Base-by-base conservation (phyloP, 2,797 vertebrate species). In the Lepilemur ruficaudatus region DNA sequence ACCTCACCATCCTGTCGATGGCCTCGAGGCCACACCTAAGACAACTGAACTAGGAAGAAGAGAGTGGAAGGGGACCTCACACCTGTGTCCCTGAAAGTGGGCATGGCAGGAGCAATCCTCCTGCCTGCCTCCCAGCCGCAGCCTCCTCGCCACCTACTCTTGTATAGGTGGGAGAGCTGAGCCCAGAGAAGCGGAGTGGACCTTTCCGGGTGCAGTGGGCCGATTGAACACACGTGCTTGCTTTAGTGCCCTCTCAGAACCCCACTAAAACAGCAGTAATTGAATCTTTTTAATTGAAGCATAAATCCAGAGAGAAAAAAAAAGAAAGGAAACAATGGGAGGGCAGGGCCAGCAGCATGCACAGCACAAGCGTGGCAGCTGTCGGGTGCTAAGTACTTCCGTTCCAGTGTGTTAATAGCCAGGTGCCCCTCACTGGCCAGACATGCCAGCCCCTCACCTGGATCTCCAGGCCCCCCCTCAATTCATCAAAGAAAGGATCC, bases 201-300 rank as follows among this genome's bases (percentile, higher is more conserved):
- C 12, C 67, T 70, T 92, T 83, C n/a, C 0, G 0, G 70, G 50
- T 20, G 35, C 55, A n/a, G 1, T 1, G 6, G 46, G 25, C 50
- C 23, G 13, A 59, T 0, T 17, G 48, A 75, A 67, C 22, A 59
- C 14, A 48, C 20, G 13, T 25, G 9, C 65, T 41, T 35, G 48
- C 55, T 88, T 73, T 48, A 12, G 28, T 32, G 57, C 30, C n/a
- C 43, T 76, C 70, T 82, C 12, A 7, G 67, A 87, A 69, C 18
- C 6, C 73, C 52, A 72, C 65, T 55, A 55, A 93, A 81, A 59
- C 69, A 83, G 23, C 41, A 79, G 43, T 23, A 28, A 46, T 38
- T 38, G 38, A 38, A 38, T 84, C 22, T 0, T 81, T 84, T 32
- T 0, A 50, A 87, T 70, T 32, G 89, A 89, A 63, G 46, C 22